Evolutionary conservation across 2,888 invertebrate genomes (phyloP), one percentile per base, ranked within the genome.

Genomic region (Tachystola acroxantha): DNA sequence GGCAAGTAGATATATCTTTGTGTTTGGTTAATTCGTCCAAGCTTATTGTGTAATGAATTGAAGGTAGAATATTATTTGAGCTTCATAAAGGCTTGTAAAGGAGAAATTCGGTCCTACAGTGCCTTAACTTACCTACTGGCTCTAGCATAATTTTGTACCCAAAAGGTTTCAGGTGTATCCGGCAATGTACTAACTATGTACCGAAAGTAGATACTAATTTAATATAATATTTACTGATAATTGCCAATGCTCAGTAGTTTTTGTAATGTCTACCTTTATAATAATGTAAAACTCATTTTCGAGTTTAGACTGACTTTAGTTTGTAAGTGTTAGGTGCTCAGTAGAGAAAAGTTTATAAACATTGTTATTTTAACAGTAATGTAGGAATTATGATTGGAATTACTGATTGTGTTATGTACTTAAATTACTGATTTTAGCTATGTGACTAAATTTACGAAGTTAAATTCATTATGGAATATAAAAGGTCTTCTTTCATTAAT

Each of bases 221-320:
- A 24, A 38, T 39, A 42, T 45, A 32, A 36, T 46, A 33, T 31
- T 25, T 39, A 32, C 35, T 22, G 31, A 53, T 51, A 63, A 50
- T 50, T 53, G 40, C 59, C 54, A 67, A 75, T 74, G 76, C 77
- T 77, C 75, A 78, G 65, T 70, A 73, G 56, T 49, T 44, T 58
- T 53, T 54, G 57, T 64, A 70, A 60, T 59, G 63, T 60, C 28
- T 33, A 16, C 6, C 16, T 24, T 22, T 24, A 24, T n/a, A 24
- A 24, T 25, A 27, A 50, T 53, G 46, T 46, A 53, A 54, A 68
- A 74, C 84, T 85, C 80, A 59, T 73, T 72, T 65, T 66, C 54
- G 84, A 81, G 82, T 84, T 74, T 46, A 73, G 86, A 86, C 86
- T 86, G 85, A 86, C 71, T 66, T 67, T 82, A 84, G 73, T 54